A percentile compares a stretch with the other conserved stretches of the same genome.
Conservation (phyloP, 2,797 vertebrate genomes). For the Squalus acanthias region DNA sequence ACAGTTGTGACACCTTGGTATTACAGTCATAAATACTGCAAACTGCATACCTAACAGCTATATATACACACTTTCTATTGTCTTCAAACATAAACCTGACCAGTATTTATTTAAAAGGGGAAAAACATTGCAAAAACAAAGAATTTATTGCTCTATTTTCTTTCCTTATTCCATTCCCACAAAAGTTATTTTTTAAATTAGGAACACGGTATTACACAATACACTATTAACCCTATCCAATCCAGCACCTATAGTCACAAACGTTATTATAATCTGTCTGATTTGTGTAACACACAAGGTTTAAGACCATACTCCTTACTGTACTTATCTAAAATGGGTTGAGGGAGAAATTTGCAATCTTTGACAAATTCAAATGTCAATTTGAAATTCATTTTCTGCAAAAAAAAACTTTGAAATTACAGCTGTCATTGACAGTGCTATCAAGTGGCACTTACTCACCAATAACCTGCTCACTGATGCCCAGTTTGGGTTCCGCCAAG, state of each 20-base stretch:
- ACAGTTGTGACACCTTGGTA: conserved; percentile 99
- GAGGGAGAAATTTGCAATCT: not conserved
- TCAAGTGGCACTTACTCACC: too few relatives aligned
- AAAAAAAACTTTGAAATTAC: not conserved
- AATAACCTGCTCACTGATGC: too few relatives aligned
- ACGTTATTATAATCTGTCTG: conserved; percentile 3
- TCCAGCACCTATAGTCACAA: not conserved
- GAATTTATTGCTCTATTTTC: conserved; percentile 97
- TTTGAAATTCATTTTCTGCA: not conserved
- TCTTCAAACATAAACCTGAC: conserved; percentile 99
- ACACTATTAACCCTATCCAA: conserved; percentile 11
- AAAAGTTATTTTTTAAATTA: conserved; percentile 37
- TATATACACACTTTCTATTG: conserved; percentile 92
- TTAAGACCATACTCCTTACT: not conserved
- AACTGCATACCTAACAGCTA: conserved; percentile 99
- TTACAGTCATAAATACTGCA: conserved; percentile 99
- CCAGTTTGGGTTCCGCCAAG: too few relatives aligned
- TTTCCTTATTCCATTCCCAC: conserved; percentile 48
- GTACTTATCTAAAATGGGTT: not conserved
- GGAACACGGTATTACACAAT: not conserved
- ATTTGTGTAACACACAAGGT: conserved; percentile 9
- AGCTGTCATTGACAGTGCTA: too few relatives aligned
- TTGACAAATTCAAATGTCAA: not conserved
- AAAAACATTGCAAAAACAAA: conserved; percentile 95
- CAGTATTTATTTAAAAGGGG: conserved; percentile 99